These are phyloP conservation scores for Rhineura floridana DNA, from an alignment of 2,113 vertebrate genomes.

Conservation along the genomic window DNA sequence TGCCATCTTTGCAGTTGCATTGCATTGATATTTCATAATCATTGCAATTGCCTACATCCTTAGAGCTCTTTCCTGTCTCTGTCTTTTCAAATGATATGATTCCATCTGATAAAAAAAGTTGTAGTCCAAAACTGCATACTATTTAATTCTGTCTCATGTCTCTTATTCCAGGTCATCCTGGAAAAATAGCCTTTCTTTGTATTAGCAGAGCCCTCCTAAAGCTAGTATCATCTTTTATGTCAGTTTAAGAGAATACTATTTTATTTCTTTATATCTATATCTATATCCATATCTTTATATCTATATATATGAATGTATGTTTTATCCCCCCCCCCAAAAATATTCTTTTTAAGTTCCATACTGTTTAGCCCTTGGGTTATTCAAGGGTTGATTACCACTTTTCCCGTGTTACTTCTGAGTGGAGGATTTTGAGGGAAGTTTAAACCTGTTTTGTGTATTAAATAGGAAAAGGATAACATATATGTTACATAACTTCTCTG, in stretches of 20 bases:
- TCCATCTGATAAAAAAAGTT: neutral
- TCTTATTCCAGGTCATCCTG: neutral
- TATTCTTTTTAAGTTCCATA: neutral
- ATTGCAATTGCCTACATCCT: neutral
- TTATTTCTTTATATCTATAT: neutral
- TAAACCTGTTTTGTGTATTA: neutral
- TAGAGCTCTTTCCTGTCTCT: neutral
- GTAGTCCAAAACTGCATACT: neutral
- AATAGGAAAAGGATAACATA: neutral
- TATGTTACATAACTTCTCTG: neutral
- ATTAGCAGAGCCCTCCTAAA: neutral
- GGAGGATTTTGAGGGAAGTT: neutral
- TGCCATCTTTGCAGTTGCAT: neutral
- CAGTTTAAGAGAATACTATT: neutral
- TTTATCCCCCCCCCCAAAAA: neutral
- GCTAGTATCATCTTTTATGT: neutral
- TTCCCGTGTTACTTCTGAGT: neutral
- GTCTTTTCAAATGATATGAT: neutral
- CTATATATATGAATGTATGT: neutral
- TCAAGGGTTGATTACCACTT: neutral
- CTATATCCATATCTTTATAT: too few species aligned
- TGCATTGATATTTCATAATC: neutral
- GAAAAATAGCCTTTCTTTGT: neutral
- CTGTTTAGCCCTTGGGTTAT: neutral
- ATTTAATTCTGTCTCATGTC: neutral